Evolutionary conservation across 2,888 invertebrate species (phyloP), one percentile per base, ranked within the genome.

Genomic region (Pomacea canaliculata): DNA sequence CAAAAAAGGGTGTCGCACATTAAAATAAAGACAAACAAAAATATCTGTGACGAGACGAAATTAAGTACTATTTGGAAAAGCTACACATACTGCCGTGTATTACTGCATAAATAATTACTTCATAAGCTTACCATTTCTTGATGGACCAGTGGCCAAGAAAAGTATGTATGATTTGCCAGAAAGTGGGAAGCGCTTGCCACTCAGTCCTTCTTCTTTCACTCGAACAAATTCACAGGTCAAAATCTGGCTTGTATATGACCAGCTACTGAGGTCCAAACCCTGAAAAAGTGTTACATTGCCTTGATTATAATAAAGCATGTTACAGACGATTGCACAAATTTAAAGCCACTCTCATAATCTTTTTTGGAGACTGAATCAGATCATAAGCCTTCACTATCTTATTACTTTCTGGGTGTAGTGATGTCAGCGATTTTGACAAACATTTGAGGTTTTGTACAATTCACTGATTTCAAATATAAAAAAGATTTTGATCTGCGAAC

Each of bases 181-280:
- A 56, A 78, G 70, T 18, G 65, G 65, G 68, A 72, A 78, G 60
- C 71, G 75, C 19, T 76, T 19, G 3, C 2, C 5, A 27, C 46
- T 72, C 49, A 7, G 46, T 59, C 27, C 60, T 16, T 37, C 62
- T 3, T 60, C 23, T 23, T 66, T 76, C 16, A 27, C 27, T n/a
- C 75, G 71, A 19, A 19, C 8, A 27, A 76, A 67, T 13, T 51
- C 69, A 60, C 78, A 78, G n/a, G 49, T n/a, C 46, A 78, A 63
- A 46, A 78, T 49, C 12, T 75, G 75, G 18, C 69, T 27, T 12
- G 5, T 19, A 8, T 23, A 75, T 12, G 16, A 56, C 63, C 62
- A 48, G 23, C 19, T 59, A 63, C 59, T 59, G 65, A 51, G 27
- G 10, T 71, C 48, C 2, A 78, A 13, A 8, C 78, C 78, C 71